These are phyloP conservation scores for Ranitomeya variabilis DNA, from an alignment of 2,113 vertebrate species.

Conservation along the genomic window DNA sequence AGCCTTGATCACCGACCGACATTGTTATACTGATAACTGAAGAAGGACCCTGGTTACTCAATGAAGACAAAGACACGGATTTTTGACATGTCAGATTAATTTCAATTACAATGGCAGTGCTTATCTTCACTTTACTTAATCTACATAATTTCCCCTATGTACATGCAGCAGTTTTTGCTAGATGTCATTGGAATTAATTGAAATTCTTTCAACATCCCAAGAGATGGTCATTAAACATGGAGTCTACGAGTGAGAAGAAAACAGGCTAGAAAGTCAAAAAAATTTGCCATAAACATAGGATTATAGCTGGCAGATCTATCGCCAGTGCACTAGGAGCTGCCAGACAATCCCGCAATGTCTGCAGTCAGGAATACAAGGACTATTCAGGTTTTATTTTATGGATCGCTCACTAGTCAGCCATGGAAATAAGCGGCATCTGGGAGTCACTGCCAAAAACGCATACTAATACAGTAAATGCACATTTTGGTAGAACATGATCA, in stretches of 20 bases:
- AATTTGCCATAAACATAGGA: no score
- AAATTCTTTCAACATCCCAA: neutral
- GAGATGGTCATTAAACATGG: neutral
- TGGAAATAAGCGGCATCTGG: no score
- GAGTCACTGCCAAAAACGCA: no score
- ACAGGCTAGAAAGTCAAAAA: no score
- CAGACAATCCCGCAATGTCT: no score
- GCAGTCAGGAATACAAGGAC: no score
- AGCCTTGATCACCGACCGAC: neutral
- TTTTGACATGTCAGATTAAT: constrained; percentile 20
- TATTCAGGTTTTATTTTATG: no score
- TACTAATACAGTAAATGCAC: no score
- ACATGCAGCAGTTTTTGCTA: neutral
- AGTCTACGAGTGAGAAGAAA: neutral
- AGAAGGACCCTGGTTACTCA: neutral
- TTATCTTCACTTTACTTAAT: neutral
- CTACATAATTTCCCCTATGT: neutral
- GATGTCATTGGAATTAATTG: constrained; percentile 3
- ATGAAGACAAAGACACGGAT: neutral
- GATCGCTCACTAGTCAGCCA: no score
- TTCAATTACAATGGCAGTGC: neutral
- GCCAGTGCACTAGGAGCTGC: no score
- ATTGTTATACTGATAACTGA: neutral
- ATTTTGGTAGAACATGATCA: no score
- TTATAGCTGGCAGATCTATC: no score